Conservation (phyloP, 2,113 vertebrate species). For the Phyllopteryx taeniolatus region DNA sequence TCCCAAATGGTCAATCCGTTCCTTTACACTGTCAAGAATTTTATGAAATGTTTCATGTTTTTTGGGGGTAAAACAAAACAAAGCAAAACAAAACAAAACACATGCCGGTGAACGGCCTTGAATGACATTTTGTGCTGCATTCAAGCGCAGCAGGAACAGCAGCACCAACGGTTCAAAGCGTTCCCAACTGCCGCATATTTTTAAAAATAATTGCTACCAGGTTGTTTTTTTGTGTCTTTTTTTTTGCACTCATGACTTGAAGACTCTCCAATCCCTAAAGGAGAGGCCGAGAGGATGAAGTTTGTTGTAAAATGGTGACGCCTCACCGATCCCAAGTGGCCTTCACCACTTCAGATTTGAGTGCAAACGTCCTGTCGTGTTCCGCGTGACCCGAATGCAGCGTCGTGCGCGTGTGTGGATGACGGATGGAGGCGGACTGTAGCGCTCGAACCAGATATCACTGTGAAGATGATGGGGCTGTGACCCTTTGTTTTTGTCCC, state of each 20-base stretch:
- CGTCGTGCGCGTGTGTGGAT: slow-evolving; percentile 7
- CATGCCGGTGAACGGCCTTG: slow-evolving; percentile 14
- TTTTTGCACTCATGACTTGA: background rate
- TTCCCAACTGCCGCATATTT: background rate
- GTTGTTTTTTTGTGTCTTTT: background rate
- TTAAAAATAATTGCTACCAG: background rate
- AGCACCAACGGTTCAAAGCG: background rate
- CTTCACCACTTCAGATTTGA: background rate
- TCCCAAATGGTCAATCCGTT: slow-evolving; percentile 18
- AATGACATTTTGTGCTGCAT: slow-evolving; percentile 24
- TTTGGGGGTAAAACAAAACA: background rate
- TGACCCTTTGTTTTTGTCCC: slow-evolving; percentile 37
- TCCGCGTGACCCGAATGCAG: slow-evolving; percentile 29
- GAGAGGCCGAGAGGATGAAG: background rate
- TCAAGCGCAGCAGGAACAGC: slow-evolving; percentile 10
- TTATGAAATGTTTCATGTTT: slow-evolving; percentile 22
- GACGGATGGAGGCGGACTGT: slow-evolving; percentile 37
- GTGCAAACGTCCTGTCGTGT: background rate
- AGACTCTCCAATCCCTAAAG: background rate
- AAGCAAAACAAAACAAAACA: background rate
- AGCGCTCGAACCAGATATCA: slow-evolving; percentile 44
- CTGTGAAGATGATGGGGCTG: slow-evolving; percentile 34
- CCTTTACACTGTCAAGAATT: background rate
- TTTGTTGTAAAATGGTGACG: background rate
- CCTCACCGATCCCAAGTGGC: background rate